Evolutionary conservation across 2,113 vertebrate species (phyloP).

Genomic region (Campylorhamphus procurvoides): DNA sequence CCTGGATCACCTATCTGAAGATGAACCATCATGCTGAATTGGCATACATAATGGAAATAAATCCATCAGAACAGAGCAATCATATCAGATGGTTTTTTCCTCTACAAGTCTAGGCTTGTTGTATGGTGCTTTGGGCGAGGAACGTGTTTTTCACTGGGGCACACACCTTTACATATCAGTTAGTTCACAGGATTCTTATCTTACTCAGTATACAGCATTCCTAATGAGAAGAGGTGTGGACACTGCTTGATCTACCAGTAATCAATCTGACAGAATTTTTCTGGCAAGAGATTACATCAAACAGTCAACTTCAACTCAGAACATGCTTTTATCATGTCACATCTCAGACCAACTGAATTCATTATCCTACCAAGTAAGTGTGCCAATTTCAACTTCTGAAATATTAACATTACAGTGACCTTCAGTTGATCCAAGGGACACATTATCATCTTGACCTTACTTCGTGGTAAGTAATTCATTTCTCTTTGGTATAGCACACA

Average conservation of each 20-base stretch:
- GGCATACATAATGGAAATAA: not conserved
- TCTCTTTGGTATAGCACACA: not conserved
- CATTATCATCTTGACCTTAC: not conserved
- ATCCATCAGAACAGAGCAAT: not conserved
- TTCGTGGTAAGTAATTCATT: not conserved
- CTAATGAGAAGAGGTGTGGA: not conserved
- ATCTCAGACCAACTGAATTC: not conserved
- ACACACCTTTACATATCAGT: not conserved
- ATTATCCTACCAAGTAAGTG: not conserved
- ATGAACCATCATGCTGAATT: not conserved
- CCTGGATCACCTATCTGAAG: not conserved
- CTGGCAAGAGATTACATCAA: not conserved
- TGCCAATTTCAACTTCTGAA: not conserved
- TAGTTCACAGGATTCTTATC: not conserved
- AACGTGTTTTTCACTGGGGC: not conserved
- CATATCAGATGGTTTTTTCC: rapidly evolving
- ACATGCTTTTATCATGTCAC: not conserved
- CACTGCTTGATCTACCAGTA: not conserved
- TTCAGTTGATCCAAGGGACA: not conserved
- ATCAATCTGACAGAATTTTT: not conserved
- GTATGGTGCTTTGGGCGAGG: not conserved
- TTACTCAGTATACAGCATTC: not conserved
- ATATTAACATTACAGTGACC: not conserved
- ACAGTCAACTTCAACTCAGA: not conserved
- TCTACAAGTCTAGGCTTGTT: not conserved